Conservation (phyloP, 2,888 invertebrate genomes). For the Clostera curtula region DNA sequence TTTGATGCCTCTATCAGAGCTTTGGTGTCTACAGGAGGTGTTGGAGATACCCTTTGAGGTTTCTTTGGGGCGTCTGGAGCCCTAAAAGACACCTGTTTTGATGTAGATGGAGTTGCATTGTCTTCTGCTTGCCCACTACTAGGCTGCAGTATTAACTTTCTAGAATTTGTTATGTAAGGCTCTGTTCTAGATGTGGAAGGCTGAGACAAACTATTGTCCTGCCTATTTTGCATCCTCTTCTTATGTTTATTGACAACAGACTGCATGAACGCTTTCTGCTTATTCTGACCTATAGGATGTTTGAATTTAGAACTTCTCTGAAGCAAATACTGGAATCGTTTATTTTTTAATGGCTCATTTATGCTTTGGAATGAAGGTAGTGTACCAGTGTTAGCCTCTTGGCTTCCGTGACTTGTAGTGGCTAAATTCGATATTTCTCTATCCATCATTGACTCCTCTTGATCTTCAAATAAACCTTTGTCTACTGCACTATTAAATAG, state of each 20-base stretch:
- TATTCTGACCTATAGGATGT: constrained; percentile 65
- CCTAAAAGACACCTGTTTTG: constrained; percentile 50
- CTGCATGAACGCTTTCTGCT: constrained; percentile 69
- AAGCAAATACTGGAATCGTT: constrained; percentile 66
- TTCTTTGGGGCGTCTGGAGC: constrained; percentile 56
- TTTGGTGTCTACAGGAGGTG: constrained; percentile 77
- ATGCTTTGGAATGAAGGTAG: constrained; percentile 63
- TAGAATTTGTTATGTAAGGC: constrained; percentile 50
- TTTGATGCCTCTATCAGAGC: constrained; percentile 92
- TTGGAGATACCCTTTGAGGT: constrained; percentile 45
- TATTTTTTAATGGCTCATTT: constrained; percentile 66
- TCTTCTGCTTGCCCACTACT: constrained; percentile 48
- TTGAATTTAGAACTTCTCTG: constrained; percentile 71
- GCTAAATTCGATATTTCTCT: constrained; percentile 67
- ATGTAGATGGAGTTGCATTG: constrained; percentile 49
- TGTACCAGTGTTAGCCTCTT: constrained; percentile 50
- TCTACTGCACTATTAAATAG: constrained; percentile 68
- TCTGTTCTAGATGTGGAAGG: constrained; percentile 63
- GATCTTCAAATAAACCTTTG: constrained; percentile 63
- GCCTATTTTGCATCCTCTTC: constrained; percentile 57
- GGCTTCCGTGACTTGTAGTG: constrained; percentile 61
- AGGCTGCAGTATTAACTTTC: constrained; percentile 50
- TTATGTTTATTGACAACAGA: constrained; percentile 70
- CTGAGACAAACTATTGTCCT: constrained; percentile 45
- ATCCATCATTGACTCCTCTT: constrained; percentile 66